Evolutionary conservation across 2,113 vertebrate genomes (phyloP), one percentile per base, ranked within the genome.

Genomic region (Hippolais icterina): DNA sequence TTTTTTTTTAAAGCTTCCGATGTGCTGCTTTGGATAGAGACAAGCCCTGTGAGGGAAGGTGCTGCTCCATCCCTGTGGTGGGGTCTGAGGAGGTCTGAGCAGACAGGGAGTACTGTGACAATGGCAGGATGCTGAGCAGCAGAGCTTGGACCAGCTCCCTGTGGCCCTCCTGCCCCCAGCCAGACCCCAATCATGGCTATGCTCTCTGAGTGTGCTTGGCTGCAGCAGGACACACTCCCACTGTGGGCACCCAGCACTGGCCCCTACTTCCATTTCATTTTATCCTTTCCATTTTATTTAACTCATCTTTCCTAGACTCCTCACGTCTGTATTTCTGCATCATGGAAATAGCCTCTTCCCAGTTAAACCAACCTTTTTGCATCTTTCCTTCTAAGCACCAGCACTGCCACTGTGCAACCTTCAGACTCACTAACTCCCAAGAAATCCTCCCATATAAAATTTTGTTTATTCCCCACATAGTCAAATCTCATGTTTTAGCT

Each of bases 81-180:
- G 22, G 42, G 12, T 10, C 35, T 20, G 9, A n/a, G 61, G 66
- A 29, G 49, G n/a, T 29, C 5, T 1, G 3, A 59, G 64, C 59
- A 31, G 79, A 31, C 17, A 6, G 33, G n/a, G 37, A 72, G 54
- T 46, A 22, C 9, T 0, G 0, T 0, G 5, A 18, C 42, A 77
- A 6, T 10, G 41, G 25, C 0, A 12, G 44, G 57, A 69, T 59
- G 79, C 74, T 44, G 74, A 88, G 50, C 44, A 46, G 46, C 69
- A 85, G 60, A 65, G 87, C 41, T 83, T 0, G 2, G 35, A 15
- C 2, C 70, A 82, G 41, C 54, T 69, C 39, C 39, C 19, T 20
- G 42, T 29, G 66, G 6, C 4, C 21, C 31, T 0, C 1, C 60
- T 2, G 19, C 14, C 37, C 37, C 35, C 5, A 8, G 16, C 39